Base-by-base conservation (phyloP, 2,797 vertebrate species). In the Rhynchotus rufescens region DNA sequence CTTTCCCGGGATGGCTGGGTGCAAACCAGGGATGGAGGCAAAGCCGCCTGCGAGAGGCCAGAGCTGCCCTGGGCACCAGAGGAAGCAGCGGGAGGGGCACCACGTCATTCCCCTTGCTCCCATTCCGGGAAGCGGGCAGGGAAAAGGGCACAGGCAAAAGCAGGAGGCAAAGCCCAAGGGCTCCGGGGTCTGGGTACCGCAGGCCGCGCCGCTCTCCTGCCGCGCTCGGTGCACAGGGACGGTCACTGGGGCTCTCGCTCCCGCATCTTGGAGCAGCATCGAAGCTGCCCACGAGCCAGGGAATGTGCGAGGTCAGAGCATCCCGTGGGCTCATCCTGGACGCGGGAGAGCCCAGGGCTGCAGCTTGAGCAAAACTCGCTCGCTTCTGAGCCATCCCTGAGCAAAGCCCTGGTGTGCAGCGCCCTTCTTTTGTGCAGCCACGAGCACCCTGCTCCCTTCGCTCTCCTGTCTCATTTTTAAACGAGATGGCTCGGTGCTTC, bases 401-500 rank as follows among this genome's bases (percentile, higher is more conserved):
- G 49, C 61, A 84, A 84, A 80, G 57, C 80, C 74, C 12, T 68
- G 17, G 47, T 1, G 84, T 62, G 76, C 82, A 81, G 36, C 9
- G 84, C 61, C 9, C 38, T 51, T 73, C 90, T 74, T 84, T 66
- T 88, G 92, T 36, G 12, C 91, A 86, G 94, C 56, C 88, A 45
- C 67, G 67, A 90, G 91, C 82, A 36, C 65, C 80, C 83, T 47
- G 68, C 78, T 80, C 86, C 49, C 73, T 60, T 81, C 15, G 20
- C 69, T 34, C n/a, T 40, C 65, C 86, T 7, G 19, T 60, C 42
- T 74, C 66, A 32, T 74, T 94, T 89, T 64, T 59, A 61, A 90
- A 90, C 91, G 93, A 87, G 92, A 76, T 19, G 34, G 65, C 88
- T 91, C 68, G 4, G 76, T 14, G 69, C 89, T 91, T 86, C 95